These are phyloP conservation scores for Trissolcus brochymenae DNA, from an alignment of 2,888 invertebrate species.

Conservation along the genomic window DNA sequence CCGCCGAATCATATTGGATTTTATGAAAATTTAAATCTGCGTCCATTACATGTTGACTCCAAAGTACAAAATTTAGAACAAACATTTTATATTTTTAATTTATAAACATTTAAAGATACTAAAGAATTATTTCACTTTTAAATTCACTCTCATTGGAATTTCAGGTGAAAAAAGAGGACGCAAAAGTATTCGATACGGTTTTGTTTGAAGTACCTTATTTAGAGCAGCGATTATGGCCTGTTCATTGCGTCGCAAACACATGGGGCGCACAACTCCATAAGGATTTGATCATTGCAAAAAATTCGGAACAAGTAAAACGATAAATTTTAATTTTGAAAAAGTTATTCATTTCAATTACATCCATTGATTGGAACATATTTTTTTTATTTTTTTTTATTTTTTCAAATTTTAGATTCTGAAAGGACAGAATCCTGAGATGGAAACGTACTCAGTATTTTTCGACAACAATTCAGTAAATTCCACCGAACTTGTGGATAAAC, in stretches of 20 bases:
- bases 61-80: constrained; percentile 58
- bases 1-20: constrained; percentile 96
- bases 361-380: too few relatives aligned
- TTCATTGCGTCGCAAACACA: constrained; percentile 94
- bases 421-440: constrained; percentile 93
- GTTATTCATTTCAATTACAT: too few relatives aligned
- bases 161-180: constrained; percentile 79
- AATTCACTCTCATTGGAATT: background rate
- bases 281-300: constrained; percentile 88
- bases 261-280: constrained; percentile 95
- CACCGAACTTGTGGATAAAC: constrained; percentile 86
- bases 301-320: constrained; percentile 80
- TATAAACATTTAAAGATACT: background rate
- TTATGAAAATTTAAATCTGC: constrained; percentile 89
- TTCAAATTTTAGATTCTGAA: constrained; percentile 81
- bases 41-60: constrained; percentile 82
- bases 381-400: too few relatives aligned
- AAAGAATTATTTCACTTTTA: background rate
- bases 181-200: constrained; percentile 91
- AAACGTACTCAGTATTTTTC: constrained; percentile 97
- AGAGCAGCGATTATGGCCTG: constrained; percentile 94
- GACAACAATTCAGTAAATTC: constrained; percentile 92
- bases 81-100: background rate
- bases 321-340: too few relatives aligned
- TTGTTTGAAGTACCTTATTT: constrained; percentile 89